Base-by-base conservation (phyloP, 2,113 vertebrate genomes). In the Kobus ellipsiprymnus region DNA sequence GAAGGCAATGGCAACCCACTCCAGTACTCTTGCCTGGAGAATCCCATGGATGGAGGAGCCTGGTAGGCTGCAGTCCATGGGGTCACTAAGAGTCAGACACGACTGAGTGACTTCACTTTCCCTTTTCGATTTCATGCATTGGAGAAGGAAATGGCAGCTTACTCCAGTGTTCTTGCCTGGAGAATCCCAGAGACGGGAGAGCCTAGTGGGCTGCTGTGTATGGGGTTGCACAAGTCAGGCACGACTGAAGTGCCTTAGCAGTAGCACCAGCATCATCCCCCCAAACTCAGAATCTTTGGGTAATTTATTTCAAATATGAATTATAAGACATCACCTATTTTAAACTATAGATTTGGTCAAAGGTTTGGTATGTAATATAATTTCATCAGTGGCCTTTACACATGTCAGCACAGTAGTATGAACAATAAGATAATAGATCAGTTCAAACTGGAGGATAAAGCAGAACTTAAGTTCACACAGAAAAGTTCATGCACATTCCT, bases 171-270 rank as follows among this genome's bases (percentile, higher is more conserved):
- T 33, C 30, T 62, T 62, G 14, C 5, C 14, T 62, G 30, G 30
- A 62, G 60, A 62, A 62, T 33, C 60, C 60, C 30, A 62, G 60
- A 30, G 30, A 16, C 14, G 0, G 3, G 6, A 14, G 30, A 62
- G 60, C 60, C 60, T 62, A 14, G 14, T 62, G 14, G 60, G 60
- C 60, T 62, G 60, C 60, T 7, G 3, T 33, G 14, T 62, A 16
- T 62, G 30, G 60, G 30, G 14, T 33, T 16, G 3, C 14, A 62
- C 6, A 33, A 62, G 60, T 62, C 60, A 15, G 60, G 33, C 30
- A 33, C 0, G 0, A 62, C 30, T 62, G 14, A 62, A 62, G 30
- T 0, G 0, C 6, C 60, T 62, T 33, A 62, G 60, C 6, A 62
- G 60, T 14, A 33, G 60, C 30, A 33, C 29, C 60, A 62, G 29